Evolutionary conservation across 1,140 invertebrate species (phyloP).

Genomic region (Alviniconcha marisindica): DNA sequence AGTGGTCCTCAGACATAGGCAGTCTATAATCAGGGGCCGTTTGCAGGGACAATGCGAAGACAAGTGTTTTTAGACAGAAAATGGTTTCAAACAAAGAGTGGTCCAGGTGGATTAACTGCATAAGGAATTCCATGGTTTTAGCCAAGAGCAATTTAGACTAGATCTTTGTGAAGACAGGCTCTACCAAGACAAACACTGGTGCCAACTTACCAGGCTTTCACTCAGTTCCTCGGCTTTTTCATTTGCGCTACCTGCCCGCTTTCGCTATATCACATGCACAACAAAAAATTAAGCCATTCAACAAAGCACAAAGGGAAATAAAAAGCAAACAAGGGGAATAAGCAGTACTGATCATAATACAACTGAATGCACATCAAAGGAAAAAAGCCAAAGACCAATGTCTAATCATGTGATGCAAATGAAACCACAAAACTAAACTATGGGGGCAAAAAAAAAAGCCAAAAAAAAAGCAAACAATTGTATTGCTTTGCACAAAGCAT

Average conservation of each 20-base stretch:
- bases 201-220: conserved; percentile 16
- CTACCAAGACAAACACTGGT: neutral
- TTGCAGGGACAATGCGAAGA: too few relatives aligned
- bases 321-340: neutral
- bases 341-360: neutral
- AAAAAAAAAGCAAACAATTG: too few relatives aligned
- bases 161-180: too few relatives aligned
- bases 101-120: too few relatives aligned
- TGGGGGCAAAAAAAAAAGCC: too few relatives aligned
- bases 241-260: conserved; percentile 35
- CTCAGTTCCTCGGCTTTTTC: conserved; percentile 20
- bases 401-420: neutral
- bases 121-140: too few relatives aligned
- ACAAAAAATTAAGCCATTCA: conserved; percentile 32
- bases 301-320: neutral
- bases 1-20: too few relatives aligned
- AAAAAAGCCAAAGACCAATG: neutral
- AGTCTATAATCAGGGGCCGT: too few relatives aligned
- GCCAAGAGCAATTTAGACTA: too few relatives aligned
- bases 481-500: too few relatives aligned
- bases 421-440: neutral
- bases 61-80: too few relatives aligned
- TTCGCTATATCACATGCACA: conserved; percentile 26
- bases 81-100: too few relatives aligned
- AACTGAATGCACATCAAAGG: neutral